Base-by-base conservation (phyloP, 2,113 vertebrate species). In the Axis porcinus region DNA sequence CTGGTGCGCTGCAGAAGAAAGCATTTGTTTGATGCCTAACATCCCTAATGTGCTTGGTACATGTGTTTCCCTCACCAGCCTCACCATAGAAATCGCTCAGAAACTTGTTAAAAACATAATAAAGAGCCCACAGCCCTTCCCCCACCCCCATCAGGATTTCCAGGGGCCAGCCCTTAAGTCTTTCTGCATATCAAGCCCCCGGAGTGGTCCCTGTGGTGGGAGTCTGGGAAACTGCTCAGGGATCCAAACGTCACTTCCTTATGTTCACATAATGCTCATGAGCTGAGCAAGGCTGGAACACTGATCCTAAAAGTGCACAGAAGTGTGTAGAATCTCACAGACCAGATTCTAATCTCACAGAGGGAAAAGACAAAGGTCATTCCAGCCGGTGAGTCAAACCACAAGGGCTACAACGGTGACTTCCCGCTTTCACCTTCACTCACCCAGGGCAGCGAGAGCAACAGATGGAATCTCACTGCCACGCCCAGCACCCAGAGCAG, bases 1-100 rank as follows among this genome's bases (percentile, higher is more conserved):
- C n/a, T 47, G 23, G 3, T 13, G 2, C 3, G 12, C 12, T 10
- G 6, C 1, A 13, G 36, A 14, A 1, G 7, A 30, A 57, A 17
- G 6, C 40, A 5, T 67, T 60, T 89, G 3, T 21, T 83, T n/a
- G 30, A 14, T 28, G 19, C 36, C 67, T 88, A 21, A 45, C 67
- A 19, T 16, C 62, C 67, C 11, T 23, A 28, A 33, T 30, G 40
- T 4, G 4, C 11, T 50, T 36, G 45, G 19, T 8, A 7, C 27
- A 19, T 8, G 13, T 16, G 23, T 62, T 55, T 52, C 30, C 30
- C 64, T 54, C 50, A 81, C 13, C 64, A 67, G 21, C 9, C 55
- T 43, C 21, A 74, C 21, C 43, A 25, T 4, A 58, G 30, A 15
- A 76, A 64, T 30, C 47, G 11, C 57, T n/a, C 55, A 17, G 21